Base-by-base conservation (phyloP, 1,140 invertebrate species). In the Achatina immaculata region DNA sequence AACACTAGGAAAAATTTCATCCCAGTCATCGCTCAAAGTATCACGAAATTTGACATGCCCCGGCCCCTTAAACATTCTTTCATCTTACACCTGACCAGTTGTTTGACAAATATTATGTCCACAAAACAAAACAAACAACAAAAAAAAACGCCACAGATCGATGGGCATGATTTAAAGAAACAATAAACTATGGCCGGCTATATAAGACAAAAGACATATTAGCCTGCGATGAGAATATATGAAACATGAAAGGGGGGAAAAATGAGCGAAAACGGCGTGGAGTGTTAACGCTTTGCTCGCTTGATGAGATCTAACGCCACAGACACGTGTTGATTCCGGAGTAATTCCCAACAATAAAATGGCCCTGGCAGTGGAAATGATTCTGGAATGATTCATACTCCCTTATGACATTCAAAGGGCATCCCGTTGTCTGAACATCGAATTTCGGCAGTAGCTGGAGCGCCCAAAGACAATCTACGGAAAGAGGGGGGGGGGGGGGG, bases 361-460 rank as follows among this genome's bases (percentile, higher is more conserved):
- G 58, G 28, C n/a, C n/a, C 58, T n/a, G 58, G n/a, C n/a, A 62
- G 31, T 28, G 58, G 58, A 62, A 62, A 62, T 62, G 58, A 62
- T 62, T 62, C 58, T 6, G 31, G 58, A 31, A 62, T 62, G 58
- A 62, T 62, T 62, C 58, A 62, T 62, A 14, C 58, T 62, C 58
- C n/a, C 58, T 28, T 2, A 3, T 31, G 58, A 62, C 28, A 62
- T 4, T 28, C 3, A 62, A 62, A 62, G 58, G 58, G 28, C 58
- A 62, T 62, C 2, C 19, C 58, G 58, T 62, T 62, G 28, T 21
- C 58, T 62, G 58, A 31, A 62, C 58, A 62, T 62, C 58, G 28
- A 62, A 62, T 62, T 62, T 62, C n/a, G 58, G n/a, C n/a, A 31
- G 16, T 31, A 3, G 31, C 16, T 28, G 9, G 55, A n/a, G n/a